Evolutionary conservation across 2,797 vertebrate genomes (phyloP), one percentile per base, ranked within the genome.

Genomic region (Botia kubotai): DNA sequence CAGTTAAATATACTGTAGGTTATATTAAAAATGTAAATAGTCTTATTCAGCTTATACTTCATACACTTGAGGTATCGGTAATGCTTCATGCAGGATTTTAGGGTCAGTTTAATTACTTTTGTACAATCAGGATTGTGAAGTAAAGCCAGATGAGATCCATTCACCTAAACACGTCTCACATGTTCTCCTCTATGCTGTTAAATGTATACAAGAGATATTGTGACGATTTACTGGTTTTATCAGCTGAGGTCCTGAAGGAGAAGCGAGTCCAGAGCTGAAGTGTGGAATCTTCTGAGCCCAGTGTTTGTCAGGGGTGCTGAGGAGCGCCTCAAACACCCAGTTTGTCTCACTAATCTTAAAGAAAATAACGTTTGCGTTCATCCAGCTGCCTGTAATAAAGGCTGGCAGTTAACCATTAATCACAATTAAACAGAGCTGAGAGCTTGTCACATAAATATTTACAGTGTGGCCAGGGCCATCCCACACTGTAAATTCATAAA

Each of bases 401-500:
- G 81, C 83, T 89, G 87, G 87, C 88, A 89, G 88, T 89, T 88
- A 89, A 91, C 88, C 91, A 94, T 94, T 93, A 88, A 93, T 95
- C 94, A 94, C 92, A 92, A 92, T 95, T 94, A 93, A 93, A 89
- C 87, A 83, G 84, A 74, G 89, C 90, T 93, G 86, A 89, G 86
- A 85, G 89, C 84, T 88, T 87, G 89, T 86, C 87, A 82, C 87
- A 89, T 90, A 87, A 89, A 89, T 90, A 90, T 90, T 89, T 90
- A 89, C 89, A 89, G 89, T 88, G 88, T 82, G 86, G 60, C 60
- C 78, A 57, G 75, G 82, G 79, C 88, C 33, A 90, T 93, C 91
- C 91, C 88, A 72, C 90, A 85, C 89, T 87, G 90, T 91, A 88
- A 89, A 91, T 91, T 89, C 92, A 94, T 95, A 94, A 94, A 94